Conservation (phyloP, 2,797 vertebrate species). For the Trichosurus vulpecula region DNA sequence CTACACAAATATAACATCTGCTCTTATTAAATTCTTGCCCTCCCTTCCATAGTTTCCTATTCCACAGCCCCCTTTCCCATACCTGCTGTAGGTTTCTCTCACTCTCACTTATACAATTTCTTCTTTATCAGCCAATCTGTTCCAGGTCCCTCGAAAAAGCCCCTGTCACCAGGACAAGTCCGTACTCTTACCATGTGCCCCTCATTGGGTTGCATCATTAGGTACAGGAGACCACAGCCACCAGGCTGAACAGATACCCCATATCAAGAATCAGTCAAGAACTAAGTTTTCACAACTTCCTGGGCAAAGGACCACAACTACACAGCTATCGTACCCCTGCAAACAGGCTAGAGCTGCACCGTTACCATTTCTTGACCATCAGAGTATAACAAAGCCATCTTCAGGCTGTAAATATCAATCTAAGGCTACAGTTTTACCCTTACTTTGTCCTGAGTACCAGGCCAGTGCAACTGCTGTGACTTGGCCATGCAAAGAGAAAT, state of each 20-base stretch:
- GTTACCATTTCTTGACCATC: background rate
- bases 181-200: background rate
- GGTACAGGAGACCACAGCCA: background rate
- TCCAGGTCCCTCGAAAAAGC: background rate
- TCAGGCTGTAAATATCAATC: too few relatives aligned
- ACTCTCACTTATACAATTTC: background rate
- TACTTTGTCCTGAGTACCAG: too few relatives aligned
- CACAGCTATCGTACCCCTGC: background rate
- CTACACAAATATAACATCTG: too few relatives aligned
- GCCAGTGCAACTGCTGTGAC: too few relatives aligned
- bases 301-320: background rate
- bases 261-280: background rate
- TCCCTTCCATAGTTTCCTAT: background rate
- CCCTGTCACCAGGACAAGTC: background rate
- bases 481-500: too few relatives aligned
- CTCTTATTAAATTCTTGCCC: background rate
- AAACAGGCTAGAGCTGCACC: background rate
- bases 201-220: background rate
- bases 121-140: background rate
- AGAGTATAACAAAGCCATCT: background rate
- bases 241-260: background rate
- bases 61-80: background rate
- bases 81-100: background rate
- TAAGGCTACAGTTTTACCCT: too few relatives aligned
- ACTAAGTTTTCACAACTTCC: background rate